phyloP scores from a whole-genome alignment of 1,140 invertebrate species.

The Meteorus sp. region DNA sequence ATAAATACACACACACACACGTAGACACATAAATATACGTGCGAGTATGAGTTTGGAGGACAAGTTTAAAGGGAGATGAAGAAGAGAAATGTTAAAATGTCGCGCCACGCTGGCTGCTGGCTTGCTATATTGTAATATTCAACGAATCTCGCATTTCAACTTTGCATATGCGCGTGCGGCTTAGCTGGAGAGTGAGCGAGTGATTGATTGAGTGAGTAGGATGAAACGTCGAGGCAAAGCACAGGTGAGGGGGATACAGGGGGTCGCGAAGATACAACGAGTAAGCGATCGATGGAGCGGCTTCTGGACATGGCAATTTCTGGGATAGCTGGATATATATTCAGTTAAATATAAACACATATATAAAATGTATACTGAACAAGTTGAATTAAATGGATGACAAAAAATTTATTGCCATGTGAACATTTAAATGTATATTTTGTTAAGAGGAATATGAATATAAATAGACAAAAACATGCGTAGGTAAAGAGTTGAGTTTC shows the following conservation, averaged over 20 bases:
- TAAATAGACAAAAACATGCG: constrained; percentile 13
- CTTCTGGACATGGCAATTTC: constrained; percentile 6
- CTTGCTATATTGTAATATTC: too few species aligned
- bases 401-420: constrained; percentile 29
- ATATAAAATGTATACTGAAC: constrained; percentile 7
- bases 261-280: too few species aligned
- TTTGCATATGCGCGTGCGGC: too few species aligned
- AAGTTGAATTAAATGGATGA: constrained; percentile 7
- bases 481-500: constrained; percentile 13
- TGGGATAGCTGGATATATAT: too few species aligned
- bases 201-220: too few species aligned
- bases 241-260: too few species aligned
- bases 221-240: too few species aligned
- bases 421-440: too few species aligned
- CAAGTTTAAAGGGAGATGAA: constrained; percentile 19
- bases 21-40: background rate
- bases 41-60: constrained; percentile 4
- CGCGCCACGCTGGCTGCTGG: constrained; percentile 5
- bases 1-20: background rate
- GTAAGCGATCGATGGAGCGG: constrained; percentile 6
- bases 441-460: background rate
- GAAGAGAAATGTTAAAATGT: background rate
- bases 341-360: constrained; percentile 7
- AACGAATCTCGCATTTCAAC: too few species aligned
- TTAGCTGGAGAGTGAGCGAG: too few species aligned